Evolutionary conservation across 2,888 invertebrate species (phyloP).

Genomic region (Rutpela maculata): DNA sequence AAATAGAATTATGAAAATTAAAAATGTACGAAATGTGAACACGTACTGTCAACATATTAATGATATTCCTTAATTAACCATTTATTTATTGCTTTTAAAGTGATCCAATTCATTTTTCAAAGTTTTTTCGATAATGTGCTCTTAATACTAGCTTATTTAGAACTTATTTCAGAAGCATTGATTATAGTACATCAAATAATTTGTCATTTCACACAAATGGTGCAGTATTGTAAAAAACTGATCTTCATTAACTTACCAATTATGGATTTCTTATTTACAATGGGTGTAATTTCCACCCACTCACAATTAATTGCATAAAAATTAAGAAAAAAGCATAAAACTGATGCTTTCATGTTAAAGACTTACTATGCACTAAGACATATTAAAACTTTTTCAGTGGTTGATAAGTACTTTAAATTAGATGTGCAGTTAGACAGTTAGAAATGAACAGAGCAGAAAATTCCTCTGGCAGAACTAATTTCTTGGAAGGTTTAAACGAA

Average conservation of each 20-base stretch:
- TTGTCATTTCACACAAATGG: not conserved
- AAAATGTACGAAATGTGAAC: too few relatives aligned
- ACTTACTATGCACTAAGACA: not conserved
- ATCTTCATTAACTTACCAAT: conserved; percentile 41
- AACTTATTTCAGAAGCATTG: too few relatives aligned
- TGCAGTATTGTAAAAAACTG: not conserved
- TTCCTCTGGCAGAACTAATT: conserved; percentile 57
- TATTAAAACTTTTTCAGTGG: not conserved
- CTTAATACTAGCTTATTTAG: too few relatives aligned
- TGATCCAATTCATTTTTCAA: too few relatives aligned
- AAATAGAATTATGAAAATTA: too few relatives aligned
- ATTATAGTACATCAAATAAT: too few relatives aligned
- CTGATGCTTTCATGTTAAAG: conserved; percentile 37
- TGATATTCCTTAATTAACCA: too few relatives aligned
- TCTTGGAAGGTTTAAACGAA: conserved; percentile 4
- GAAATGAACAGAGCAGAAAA: conserved; percentile 58
- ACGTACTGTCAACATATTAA: too few relatives aligned
- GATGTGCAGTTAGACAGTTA: conserved; percentile 48
- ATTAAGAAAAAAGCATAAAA: conserved; percentile 46
- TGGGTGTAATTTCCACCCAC: conserved; percentile 65
- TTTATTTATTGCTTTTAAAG: too few relatives aligned
- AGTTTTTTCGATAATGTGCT: too few relatives aligned
- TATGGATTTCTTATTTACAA: conserved; percentile 48
- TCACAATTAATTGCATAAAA: conserved; percentile 54
- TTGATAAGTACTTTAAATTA: conserved; percentile 40